A percentile compares a stretch with the other conserved stretches of the same genome.
Evolutionary conservation across 2,113 vertebrate species (phyloP).

Genomic region (Mirounga angustirostris): DNA sequence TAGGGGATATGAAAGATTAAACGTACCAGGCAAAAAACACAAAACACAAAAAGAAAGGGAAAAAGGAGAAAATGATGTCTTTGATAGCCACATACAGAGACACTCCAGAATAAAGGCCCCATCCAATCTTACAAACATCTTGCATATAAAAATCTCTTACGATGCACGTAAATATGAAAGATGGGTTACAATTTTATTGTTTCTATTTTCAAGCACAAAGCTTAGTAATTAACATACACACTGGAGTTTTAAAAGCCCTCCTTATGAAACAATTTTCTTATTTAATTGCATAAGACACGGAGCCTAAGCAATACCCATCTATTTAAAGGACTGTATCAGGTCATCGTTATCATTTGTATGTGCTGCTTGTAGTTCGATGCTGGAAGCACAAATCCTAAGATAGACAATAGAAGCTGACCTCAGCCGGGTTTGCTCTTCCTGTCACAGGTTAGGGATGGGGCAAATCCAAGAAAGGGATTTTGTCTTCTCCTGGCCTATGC

Average conservation of each 20-base stretch:
- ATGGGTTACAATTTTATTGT: slow-evolving; percentile 56
- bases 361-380: background rate
- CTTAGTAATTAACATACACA: slow-evolving; percentile 40
- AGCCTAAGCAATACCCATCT: background rate
- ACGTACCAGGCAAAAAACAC: slow-evolving; percentile 53
- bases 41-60: background rate
- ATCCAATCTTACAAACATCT: slow-evolving; percentile 70
- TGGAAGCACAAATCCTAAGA: background rate
- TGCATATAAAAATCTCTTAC: slow-evolving; percentile 69
- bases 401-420: background rate
- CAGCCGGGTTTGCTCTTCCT: background rate
- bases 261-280: background rate
- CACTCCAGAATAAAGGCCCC: slow-evolving; percentile 67
- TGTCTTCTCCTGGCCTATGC: background rate
- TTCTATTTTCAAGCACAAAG: slow-evolving; percentile 68
- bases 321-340: background rate
- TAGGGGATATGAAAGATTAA: slow-evolving; percentile 78
- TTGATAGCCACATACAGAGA: slow-evolving; percentile 65
- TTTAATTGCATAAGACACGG: background rate
- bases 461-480: background rate
- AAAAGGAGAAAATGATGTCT: slow-evolving; percentile 59
- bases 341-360: background rate
- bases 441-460: background rate
- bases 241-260: slow-evolving; percentile 67
- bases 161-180: slow-evolving; percentile 71